Evolutionary conservation across 37 sponge, comb jelly and placozoan species (phyloP).

Genomic region (Aplysina aerophoba): DNA sequence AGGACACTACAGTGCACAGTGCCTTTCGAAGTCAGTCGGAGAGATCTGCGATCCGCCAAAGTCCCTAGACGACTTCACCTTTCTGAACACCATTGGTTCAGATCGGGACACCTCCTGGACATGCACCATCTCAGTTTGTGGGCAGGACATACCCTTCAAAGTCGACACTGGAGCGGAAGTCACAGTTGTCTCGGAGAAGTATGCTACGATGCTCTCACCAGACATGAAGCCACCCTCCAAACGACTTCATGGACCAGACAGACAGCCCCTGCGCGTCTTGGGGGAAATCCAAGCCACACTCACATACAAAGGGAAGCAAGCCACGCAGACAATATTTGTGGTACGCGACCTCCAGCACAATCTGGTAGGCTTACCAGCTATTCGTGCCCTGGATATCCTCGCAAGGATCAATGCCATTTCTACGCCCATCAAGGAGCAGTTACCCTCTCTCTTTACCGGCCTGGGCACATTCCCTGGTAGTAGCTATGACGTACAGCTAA

Average conservation of each 20-base stretch:
- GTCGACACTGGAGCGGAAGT: constrained; percentile 24
- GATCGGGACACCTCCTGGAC: background rate
- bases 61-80: background rate
- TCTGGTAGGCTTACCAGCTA: constrained; percentile 17
- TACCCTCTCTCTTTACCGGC: background rate
- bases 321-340: background rate
- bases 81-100: constrained; percentile 18
- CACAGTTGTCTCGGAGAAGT: background rate
- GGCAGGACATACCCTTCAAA: constrained; percentile 2
- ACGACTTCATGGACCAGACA: constrained; percentile 20
- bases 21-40: background rate
- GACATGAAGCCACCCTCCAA: background rate
- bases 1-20: constrained; percentile 56
- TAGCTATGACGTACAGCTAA: constrained; percentile 2
- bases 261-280: background rate
- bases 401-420: background rate
- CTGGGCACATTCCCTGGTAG: constrained; percentile 4
- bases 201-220: background rate
- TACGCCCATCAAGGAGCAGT: background rate
- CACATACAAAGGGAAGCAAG: background rate
- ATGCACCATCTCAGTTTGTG: background rate
- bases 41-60: background rate
- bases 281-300: constrained; percentile 15
- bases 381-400: constrained; percentile 5
- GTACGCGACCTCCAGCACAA: constrained; percentile 2